Evolutionary conservation across 2,797 vertebrate species (phyloP), one percentile per base, ranked within the genome.

Genomic region (Sebastes vulpes): DNA sequence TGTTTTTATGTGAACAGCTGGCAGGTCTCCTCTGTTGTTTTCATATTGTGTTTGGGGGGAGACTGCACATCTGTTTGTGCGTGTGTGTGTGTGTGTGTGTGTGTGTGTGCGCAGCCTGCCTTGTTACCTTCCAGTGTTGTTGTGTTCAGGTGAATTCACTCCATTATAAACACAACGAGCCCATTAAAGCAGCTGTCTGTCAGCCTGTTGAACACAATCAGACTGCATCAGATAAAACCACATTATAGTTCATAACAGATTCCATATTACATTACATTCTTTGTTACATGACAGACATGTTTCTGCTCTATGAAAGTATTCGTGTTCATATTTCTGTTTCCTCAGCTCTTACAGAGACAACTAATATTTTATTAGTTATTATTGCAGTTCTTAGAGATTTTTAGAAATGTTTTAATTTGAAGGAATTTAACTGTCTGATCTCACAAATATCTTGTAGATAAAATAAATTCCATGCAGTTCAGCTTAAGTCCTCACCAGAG

Each of bases 1-100:
- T 84, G 60, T 89, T 89, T 88, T 86, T 72, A 75, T 81, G 83
- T 82, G 81, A 95, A 95, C 95, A 95, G 89, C 94, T 96, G 95
- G 88, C 90, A 93, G 94, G 90, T 93, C 87, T 94, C 87, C 89
- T 79, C 79, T 90, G 81, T 86, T 93, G 90, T 93, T 92, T 89
- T 91, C 86, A 71, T 83, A 87, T 89, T 89, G 87, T 90, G 78
- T 91, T 88, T 38, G 38, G 78, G 79, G 83, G 76, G 84, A 42
- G 73, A 38, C 71, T 77, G 69, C 74, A 85, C 88, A 86, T 87
- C 67, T 87, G 86, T 79, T 5, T 72, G 64, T 42, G 60, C 71
- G 75, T 73, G 67, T 75, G 66, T 74, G 67, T 75, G 66, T 74
- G 64, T 76, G 66, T 58, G 79, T 60, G 73, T 72, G 56, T 61